Base-by-base conservation (phyloP, 1,140 invertebrate genomes). In the Drosophila murphyi region DNA sequence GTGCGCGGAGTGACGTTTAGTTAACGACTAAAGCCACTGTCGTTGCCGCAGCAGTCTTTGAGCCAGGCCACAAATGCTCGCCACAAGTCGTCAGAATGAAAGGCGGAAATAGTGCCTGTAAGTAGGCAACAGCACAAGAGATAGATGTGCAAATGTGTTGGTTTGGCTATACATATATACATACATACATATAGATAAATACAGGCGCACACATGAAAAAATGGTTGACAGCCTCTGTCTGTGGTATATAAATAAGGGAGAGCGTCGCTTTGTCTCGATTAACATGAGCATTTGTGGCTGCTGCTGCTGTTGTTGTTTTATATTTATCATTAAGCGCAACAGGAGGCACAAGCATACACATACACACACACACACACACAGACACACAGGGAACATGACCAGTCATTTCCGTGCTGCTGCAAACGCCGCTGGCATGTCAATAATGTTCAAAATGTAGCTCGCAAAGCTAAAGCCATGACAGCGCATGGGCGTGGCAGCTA, bases 71-170 rank as follows among this genome's bases (percentile, higher is more conserved):
- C 70, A 74, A 47, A 56, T 39, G 56, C 63, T 55, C 76, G 72
- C 65, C 82, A 80, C 73, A 72, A 81, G 72, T 64, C 80, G 85
- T 74, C 80, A 83, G 72, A 79, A 76, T 80, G 69, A 88, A 87
- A 60, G 76, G 85, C 83, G 83, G 85, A 88, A 88, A 88, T 88
- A 88, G 83, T 88, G 83, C 77, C 85, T 88, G 83, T 70, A 88
- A 88, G 85, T 88, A 88, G 83, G 85, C 83, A 89, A 80, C 59
- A 60, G 77, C 70, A 78, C 64, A 76, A 72, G 39, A 63, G 72
- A 70, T 56, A 71, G 52, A 71, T 41, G 29, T 51, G 20, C 20
- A 20, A 20, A 20, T 20, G 10, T n/a, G 39, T 6, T 37, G 7
- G 37, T 39, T 8, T 50, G 31, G 47, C 43, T 41, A 31, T 48